Evolutionary conservation across 1,140 invertebrate genomes (phyloP), one percentile per base, ranked within the genome.

Genomic region (Bicyclus anynana): DNA sequence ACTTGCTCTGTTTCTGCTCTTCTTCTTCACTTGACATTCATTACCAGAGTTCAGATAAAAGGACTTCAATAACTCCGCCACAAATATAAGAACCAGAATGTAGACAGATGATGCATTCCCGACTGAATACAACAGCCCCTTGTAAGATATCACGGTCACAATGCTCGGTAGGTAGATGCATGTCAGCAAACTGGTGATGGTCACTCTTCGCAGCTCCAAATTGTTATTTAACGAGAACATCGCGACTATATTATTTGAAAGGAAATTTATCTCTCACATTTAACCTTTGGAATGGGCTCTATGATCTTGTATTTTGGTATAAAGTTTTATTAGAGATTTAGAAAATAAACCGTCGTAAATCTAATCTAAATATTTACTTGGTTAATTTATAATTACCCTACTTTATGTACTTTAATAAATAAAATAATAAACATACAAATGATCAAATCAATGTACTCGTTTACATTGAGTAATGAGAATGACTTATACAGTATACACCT

Each of bases 81-180:
- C 26, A 26, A 84, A 86, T 35, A 88, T 85, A 7, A 88, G 58
- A 1, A 77, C 72, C 20, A 85, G 69, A 63, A 87, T 70, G 49
- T 85, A 84, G 27, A 79, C 79, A 0, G 85, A 85, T 4, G 83
- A 84, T 16, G 68, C 82, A 55, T 84, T 83, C 42, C 85, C 85
- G 7, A 88, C 75, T n/a, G 83, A 80, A 55, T 88, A 88, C 5
- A 88, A 62, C n/a, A 83, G 62, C 2, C 78, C 85, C 56, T 80
- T 84, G 61, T 81, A 88, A 5, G 82, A 86, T 63, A 88, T 78
- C 14, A 84, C 72, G 16, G 80, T 83, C 7, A 88, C 65, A 37
- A 88, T 83, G 59, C 71, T 84, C 5, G 85, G 83, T 60, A 88
- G 74, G 64, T 88, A 88, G 67, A 88, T 85, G 58, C 85, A 88